Conservation (phyloP, 2,797 vertebrate genomes). For the Sebastes kiyomatsui region DNA sequence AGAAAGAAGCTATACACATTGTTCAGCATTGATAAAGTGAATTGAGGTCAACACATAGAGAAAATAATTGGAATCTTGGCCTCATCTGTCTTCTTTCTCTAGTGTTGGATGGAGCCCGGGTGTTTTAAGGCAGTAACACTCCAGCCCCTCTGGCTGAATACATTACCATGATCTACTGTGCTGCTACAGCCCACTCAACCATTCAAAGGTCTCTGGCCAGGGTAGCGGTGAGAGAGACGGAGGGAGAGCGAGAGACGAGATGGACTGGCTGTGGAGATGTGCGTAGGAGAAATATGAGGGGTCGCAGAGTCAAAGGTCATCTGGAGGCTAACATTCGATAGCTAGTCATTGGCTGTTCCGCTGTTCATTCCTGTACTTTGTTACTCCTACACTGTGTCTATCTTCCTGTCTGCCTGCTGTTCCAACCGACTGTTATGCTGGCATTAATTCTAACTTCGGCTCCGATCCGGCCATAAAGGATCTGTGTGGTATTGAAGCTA, state of each 20-base stretch:
- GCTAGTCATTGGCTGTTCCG: conserved; percentile 29
- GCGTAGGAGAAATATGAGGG: conserved; percentile 54
- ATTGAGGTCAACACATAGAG: conserved; percentile 72
- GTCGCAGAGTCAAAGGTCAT: conserved; percentile 58
- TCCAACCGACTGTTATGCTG: conserved; percentile 31
- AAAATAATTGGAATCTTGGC: conserved; percentile 76
- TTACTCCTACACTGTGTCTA: conserved; percentile 54
- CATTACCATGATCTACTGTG: conserved; percentile 72
- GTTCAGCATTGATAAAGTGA: conserved; percentile 70
- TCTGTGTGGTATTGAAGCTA: not conserved
- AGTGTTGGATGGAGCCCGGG: conserved; percentile 44
- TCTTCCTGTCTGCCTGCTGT: conserved; percentile 37
- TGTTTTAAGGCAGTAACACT: conserved; percentile 69
- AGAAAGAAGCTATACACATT: conserved; percentile 32
- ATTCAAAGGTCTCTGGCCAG: conserved; percentile 74
- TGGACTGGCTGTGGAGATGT: conserved; percentile 21
- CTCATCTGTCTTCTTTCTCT: conserved; percentile 65
- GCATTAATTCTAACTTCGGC: conserved; percentile 19
- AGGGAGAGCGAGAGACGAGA: not conserved
- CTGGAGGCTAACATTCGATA: conserved; percentile 34
- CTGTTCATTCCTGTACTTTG: conserved; percentile 22
- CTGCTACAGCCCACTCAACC: conserved; percentile 68
- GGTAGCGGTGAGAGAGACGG: conserved; percentile 32
- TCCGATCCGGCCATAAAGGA: not conserved
- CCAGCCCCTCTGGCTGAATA: conserved; percentile 70